A percentile compares a stretch with the other conserved stretches of the same genome.
phyloP scores from a whole-genome alignment of 2,888 invertebrate genomes.

The Maniola hyperantus region DNA sequence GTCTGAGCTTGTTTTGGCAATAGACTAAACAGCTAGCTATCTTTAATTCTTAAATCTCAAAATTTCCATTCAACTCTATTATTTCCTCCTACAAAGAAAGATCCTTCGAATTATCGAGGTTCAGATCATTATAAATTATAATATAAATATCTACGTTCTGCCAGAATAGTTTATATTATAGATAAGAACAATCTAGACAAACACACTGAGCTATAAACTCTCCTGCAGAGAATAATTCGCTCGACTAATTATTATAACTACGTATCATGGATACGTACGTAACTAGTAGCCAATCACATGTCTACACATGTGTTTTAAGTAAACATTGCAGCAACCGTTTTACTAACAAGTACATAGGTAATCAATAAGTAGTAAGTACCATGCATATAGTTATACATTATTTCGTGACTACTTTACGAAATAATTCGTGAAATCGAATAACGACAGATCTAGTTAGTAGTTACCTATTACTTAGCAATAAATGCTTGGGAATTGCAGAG shows the following conservation, averaged over 20 bases:
- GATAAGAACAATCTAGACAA: not conserved
- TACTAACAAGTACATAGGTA: constrained; percentile 6
- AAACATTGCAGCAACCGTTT: constrained; percentile 12
- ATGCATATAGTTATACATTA: constrained; percentile 20
- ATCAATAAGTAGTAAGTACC: constrained; percentile 11
- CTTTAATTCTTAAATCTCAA: constrained; percentile 7
- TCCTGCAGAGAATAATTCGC: not conserved
- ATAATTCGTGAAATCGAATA: constrained; percentile 40
- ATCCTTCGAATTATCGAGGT: not conserved
- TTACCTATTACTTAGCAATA: constrained; percentile 29
- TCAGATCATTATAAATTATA: not conserved
- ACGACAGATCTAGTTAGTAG: constrained; percentile 34
- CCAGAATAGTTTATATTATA: not conserved
- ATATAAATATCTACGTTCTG: not conserved
- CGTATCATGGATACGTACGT: not conserved
- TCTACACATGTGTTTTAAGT: constrained; percentile 2
- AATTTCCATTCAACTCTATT: constrained; percentile 1
- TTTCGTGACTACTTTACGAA: constrained; percentile 41
- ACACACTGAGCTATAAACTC: not conserved
- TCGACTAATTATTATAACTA: not conserved
- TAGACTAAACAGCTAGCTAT: constrained; percentile 35
- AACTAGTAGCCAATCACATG: constrained; percentile 9
- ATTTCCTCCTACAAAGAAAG: not conserved
- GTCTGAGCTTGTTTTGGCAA: constrained; percentile 66
- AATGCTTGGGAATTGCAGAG: constrained; percentile 15